Evolutionary conservation across 1,140 invertebrate genomes (phyloP), one percentile per base, ranked within the genome.

Genomic region (Trachymyrmex septentrionalis): DNA sequence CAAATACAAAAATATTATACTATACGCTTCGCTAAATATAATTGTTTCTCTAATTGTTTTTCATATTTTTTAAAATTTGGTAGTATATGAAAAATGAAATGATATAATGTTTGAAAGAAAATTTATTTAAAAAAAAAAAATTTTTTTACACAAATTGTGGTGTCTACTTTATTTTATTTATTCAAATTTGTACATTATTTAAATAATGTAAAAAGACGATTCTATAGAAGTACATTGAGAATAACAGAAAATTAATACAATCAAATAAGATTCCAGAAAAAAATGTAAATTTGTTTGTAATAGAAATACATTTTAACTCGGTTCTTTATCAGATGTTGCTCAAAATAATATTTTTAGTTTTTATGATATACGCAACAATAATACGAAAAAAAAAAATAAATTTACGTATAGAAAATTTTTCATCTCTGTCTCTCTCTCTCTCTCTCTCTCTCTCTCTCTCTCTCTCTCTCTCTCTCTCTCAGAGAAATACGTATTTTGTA

Each of bases 401-500:
- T 57, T 44, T 81, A 44, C 16, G 34, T 21, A 44, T 44, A 44
- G 21, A 4, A 38, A 24, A 24, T 14, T 30, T 71, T 53, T 38
- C 21, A 53, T 21, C 16, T 72, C 34, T 12, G 0, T 50, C 66
- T n/a, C 19, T 72, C 34, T 12, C 1, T 50, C 66, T n/a, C 19
- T 72, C 34, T 12, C 1, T 50, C 66, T n/a, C 19, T 72, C 34
- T 12, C 1, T 50, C 66, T n/a, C 19, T 72, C 34, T 12, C 1
- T 50, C 66, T n/a, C 19, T 72, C 34, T 12, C 1, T 50, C 66
- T n/a, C 19, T 72, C 34, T 12, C 1, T 50, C 66, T n/a, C 19
- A 24, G 3, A 85, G 34, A 88, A 77, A 86, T 80, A 89, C 61
- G 71, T 48, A 63, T 34, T 67, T 89, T 76, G 63, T 72, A 57